Evolutionary conservation across 2,888 invertebrate species (phyloP), one percentile per base, ranked within the genome.

Genomic region (Lagria hirta): DNA sequence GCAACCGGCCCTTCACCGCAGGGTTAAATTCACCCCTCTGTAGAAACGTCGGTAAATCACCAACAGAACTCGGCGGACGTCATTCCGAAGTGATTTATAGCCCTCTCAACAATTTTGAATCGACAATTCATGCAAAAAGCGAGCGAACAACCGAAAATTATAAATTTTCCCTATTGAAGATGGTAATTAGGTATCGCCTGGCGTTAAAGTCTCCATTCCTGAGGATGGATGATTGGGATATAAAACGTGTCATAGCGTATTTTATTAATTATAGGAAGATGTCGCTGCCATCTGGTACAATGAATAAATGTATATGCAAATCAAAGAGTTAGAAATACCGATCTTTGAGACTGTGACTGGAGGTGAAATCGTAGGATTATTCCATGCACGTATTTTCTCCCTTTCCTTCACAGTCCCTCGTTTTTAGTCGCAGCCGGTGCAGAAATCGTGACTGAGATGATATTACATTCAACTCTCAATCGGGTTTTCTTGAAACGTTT

Each of bases 381-480:
- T 63, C 67, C 51, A 49, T 54, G 62, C 68, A 68, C 68, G 68
- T 68, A 68, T 51, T 54, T 57, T 55, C 54, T 57, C 57, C 60
- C 58, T 55, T 55, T 58, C 57, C 56, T 55, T 55, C 57, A 52
- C 52, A 52, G 50, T 57, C 58, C 55, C 52, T 53, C 52, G 29
- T 15, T 26, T 40, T 48, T 42, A 49, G 50, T 51, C 58, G 61
- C 69, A 70, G 66, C 69, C 68, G 70, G 69, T 60, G 65, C 68
- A 55, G 52, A 57, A 62, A 60, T 68, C 70, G 70, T 70, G 70
- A 69, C 70, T 66, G 60, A 55, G 60, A 56, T 58, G 58, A 62
- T 65, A 68, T 67, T 66, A 64, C 62, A 48, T 57, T 52, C 54
- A 46, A 54, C 57, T 56, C 48, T 48, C 48, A 48, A 52, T 48